These are phyloP conservation scores for Gasterosteus nipponicus DNA, from an alignment of 2,113 vertebrate genomes.

Conservation along the genomic window DNA sequence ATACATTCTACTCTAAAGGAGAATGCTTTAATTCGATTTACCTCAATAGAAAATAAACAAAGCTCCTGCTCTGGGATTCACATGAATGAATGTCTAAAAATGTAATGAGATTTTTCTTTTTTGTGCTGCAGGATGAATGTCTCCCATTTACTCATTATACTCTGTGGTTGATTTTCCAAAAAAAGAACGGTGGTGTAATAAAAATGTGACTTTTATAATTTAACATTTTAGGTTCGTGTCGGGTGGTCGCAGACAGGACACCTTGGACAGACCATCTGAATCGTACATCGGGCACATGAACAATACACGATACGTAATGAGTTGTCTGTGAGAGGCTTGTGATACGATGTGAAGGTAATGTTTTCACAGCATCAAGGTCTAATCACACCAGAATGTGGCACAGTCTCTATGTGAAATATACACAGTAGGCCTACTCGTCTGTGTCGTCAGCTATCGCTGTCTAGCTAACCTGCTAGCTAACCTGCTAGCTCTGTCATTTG, in stretches of 20 bases:
- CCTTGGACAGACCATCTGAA: slow-evolving; percentile 73
- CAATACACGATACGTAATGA: slow-evolving; percentile 82
- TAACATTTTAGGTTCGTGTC: background rate
- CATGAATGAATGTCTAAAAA: background rate
- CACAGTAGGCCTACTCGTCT: no score
- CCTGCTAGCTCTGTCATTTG: no score
- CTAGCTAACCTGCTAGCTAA: no score
- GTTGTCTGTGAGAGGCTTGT: slow-evolving; percentile 69
- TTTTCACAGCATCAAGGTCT: slow-evolving; percentile 6
- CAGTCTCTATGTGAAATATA: no score
- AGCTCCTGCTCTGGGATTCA: background rate
- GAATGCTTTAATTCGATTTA: background rate
- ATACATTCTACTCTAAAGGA: background rate
- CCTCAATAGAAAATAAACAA: background rate
- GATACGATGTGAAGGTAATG: slow-evolving; percentile 58
- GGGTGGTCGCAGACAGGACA: slow-evolving; percentile 43
- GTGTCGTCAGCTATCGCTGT: no score
- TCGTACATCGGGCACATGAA: slow-evolving; percentile 76
- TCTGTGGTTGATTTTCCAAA: slow-evolving; percentile 14
- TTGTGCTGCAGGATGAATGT: background rate
- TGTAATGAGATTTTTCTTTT: background rate
- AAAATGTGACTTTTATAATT: slow-evolving; percentile 18
- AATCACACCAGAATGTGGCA: background rate
- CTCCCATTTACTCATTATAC: background rate
- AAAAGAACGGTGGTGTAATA: background rate